phyloP scores from a whole-genome alignment of 1,140 invertebrate species.

The Andrena cerasifolii region DNA sequence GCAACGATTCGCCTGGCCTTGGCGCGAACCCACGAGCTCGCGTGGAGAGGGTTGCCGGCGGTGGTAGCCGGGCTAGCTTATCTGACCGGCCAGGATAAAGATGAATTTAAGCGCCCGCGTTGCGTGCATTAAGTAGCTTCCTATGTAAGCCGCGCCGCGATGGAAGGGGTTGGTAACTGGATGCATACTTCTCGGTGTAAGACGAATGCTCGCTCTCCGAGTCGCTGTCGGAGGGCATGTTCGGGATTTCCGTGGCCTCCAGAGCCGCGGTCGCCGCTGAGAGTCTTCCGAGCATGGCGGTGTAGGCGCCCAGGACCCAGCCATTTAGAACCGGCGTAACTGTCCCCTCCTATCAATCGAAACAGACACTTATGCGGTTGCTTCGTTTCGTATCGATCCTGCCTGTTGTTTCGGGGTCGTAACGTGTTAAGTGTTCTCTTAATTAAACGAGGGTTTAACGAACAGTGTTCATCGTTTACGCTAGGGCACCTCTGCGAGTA shows the following conservation, averaged over 20 bases:
- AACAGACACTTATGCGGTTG: not conserved
- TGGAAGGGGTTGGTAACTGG: not conserved
- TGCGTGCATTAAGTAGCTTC: not conserved
- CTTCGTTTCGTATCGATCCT: not conserved
- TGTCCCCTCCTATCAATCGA: slow-evolving; percentile 69
- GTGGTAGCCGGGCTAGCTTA: not conserved
- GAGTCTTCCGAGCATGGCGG: slow-evolving; percentile 79
- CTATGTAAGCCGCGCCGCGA: not conserved
- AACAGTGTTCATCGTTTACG: too few relatives aligned
- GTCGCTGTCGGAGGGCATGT: slow-evolving; percentile 77
- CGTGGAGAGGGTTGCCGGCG: too few relatives aligned
- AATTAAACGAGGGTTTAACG: too few relatives aligned
- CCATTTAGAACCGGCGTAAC: slow-evolving; percentile 77
- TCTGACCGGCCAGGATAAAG: not conserved
- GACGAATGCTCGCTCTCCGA: slow-evolving; percentile 80
- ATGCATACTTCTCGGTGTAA: slow-evolving; percentile 74
- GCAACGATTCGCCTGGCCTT: too few relatives aligned
- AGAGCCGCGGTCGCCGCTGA: slow-evolving; percentile 79
- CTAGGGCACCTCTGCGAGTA: too few relatives aligned
- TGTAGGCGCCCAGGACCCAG: slow-evolving; percentile 79
- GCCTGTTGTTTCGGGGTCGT: too few relatives aligned
- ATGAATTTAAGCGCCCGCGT: not conserved
- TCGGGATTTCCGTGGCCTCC: slow-evolving; percentile 76
- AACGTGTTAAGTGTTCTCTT: too few relatives aligned
- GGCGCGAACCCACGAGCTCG: too few relatives aligned